Percentiles rank a stretch among this genome's conserved stretches.
phyloP scores from a whole-genome alignment of 2,888 invertebrate genomes.

The Julus scanicus region DNA sequence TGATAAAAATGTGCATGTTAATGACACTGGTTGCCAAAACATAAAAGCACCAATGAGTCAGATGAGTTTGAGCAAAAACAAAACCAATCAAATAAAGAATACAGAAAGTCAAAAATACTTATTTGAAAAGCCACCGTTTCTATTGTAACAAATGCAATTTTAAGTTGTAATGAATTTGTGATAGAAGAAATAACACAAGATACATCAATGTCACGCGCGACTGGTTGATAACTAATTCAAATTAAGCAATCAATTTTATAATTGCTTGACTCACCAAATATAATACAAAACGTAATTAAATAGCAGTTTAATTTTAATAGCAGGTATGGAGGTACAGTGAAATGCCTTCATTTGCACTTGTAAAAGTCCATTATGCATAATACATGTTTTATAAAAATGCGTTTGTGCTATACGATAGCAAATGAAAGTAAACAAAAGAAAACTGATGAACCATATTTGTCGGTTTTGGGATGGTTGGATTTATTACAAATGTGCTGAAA shows the following conservation, averaged over 20 bases:
- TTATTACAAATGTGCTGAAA: too few relatives aligned
- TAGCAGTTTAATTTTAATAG: slow-evolving; percentile 23
- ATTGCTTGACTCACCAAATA: slow-evolving; percentile 18
- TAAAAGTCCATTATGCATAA: too few relatives aligned
- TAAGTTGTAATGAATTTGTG: neutral
- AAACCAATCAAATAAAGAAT: neutral
- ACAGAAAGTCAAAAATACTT: neutral
- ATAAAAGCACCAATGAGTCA: neutral
- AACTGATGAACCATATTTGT: too few relatives aligned
- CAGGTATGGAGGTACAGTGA: neutral
- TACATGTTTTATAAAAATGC: too few relatives aligned
- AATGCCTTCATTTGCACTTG: too few relatives aligned
- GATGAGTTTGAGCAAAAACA: neutral
- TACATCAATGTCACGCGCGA: neutral
- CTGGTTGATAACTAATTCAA: neutral
- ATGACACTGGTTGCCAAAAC: neutral
- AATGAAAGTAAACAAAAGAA: too few relatives aligned
- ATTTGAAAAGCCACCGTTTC: neutral
- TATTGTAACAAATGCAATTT: neutral
- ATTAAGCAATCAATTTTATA: slow-evolving; percentile 39
- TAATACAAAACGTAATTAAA: slow-evolving; percentile 45
- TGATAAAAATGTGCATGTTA: neutral
- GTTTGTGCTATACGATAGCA: too few relatives aligned
- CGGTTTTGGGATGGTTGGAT: too few relatives aligned
- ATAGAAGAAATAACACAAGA: neutral